Conservation (phyloP, 2,888 invertebrate species). For the Spialia ferax region DNA sequence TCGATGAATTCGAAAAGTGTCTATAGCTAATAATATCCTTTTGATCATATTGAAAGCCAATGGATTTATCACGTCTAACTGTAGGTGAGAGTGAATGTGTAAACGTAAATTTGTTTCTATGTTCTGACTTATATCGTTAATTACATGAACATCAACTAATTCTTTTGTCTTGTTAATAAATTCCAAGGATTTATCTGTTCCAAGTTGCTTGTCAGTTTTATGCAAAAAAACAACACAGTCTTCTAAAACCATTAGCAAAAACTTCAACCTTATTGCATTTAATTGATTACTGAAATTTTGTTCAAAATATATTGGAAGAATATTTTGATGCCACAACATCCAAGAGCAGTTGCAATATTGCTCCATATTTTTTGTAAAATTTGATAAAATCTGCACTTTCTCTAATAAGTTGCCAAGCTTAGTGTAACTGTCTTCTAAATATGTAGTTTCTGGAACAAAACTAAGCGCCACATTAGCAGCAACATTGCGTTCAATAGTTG, state of each 20-base stretch:
- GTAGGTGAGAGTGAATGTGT: slow-evolving; percentile 96
- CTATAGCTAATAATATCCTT: slow-evolving; percentile 86
- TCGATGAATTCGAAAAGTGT: slow-evolving; percentile 84
- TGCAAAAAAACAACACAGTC: slow-evolving; percentile 72
- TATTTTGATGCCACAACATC: slow-evolving; percentile 93
- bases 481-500: slow-evolving; percentile 88
- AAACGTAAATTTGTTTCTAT: slow-evolving; percentile 97
- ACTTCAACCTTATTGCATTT: slow-evolving; percentile 88
- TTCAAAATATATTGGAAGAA: slow-evolving; percentile 92
- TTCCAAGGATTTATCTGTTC: slow-evolving; percentile 60
- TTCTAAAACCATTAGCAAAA: slow-evolving; percentile 77
- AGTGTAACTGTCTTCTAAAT: slow-evolving; percentile 88
- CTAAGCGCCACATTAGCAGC: slow-evolving; percentile 90
- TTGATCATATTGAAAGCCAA: slow-evolving; percentile 90
- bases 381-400: slow-evolving; percentile 88
- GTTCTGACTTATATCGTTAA: slow-evolving; percentile 92
- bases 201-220: slow-evolving; percentile 66
- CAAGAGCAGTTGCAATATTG: slow-evolving; percentile 91
- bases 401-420: slow-evolving; percentile 88
- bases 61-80: slow-evolving; percentile 91
- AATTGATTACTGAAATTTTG: slow-evolving; percentile 89
- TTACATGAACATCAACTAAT: slow-evolving; percentile 85
- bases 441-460: slow-evolving; percentile 87
- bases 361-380: slow-evolving; percentile 86
- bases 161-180: slow-evolving; percentile 68